Base-by-base conservation (phyloP, 1,140 invertebrate genomes). In the Scaptomyza hsui region DNA sequence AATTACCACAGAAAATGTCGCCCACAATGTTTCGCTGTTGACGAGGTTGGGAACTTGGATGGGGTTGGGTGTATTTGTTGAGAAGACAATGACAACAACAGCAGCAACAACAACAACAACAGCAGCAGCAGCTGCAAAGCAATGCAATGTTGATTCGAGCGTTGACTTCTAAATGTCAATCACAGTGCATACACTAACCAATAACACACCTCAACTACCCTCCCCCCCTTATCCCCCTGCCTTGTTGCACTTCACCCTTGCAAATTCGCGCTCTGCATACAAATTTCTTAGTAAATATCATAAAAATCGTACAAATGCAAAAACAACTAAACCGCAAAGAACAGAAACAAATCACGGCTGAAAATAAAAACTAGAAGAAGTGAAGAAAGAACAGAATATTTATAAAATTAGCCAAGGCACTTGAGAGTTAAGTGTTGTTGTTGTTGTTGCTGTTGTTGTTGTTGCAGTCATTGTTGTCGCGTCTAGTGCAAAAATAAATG, bases 151-250 rank as follows among this genome's bases (percentile, higher is more conserved):
- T 77, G 56, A 72, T 42, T 52, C 79, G 79, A 83, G 64, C 79
- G 67, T 83, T 83, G 79, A 83, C 79, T 83, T 83, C 75, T 83
- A 83, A 83, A 83, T 83, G 79, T 83, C 79, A 83, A 83, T 83
- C 79, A 83, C 65, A 64, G 79, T 65, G 29, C 32, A 29, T 5
- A 49, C 24, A 53, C 48, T 29, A 29, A 62, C 13, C 21, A 19
- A 29, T 37, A 32, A 12, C 16, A 24, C 44, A 16, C 3, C 18
- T 18, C n/a, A 37, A 15, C 15, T 21, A 55, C 42, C 52, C 61
- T 71, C 52, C 24, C 44, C 18, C n/a, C 9, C 26, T 13, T 26
- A 7, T 19, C 19, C 21, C 2, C 24, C 41, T n/a, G n/a, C n/a
- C 5, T 32, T 13, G 15, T 21, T 5, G n/a, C 4, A 16, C n/a